A percentile compares a stretch with the other conserved stretches of the same genome.
Conservation (phyloP, 1,140 invertebrate species). For the Aricia agestis region DNA sequence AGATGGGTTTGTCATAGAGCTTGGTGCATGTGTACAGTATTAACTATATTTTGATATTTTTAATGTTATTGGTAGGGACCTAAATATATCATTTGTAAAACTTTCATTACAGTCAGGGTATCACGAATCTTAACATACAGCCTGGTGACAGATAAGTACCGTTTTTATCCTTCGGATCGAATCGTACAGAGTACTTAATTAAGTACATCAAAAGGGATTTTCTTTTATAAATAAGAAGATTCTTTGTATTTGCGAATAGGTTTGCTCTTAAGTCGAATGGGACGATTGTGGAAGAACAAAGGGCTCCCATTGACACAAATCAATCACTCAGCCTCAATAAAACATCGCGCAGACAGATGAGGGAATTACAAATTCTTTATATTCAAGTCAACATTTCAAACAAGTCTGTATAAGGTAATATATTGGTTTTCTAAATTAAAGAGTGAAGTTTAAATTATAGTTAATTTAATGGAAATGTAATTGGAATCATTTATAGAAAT, state of each 20-base stretch:
- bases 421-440: not conserved
- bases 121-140: no score
- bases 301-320: constrained; percentile 2
- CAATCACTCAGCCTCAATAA: constrained; percentile 2
- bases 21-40: not conserved
- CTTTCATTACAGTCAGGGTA: no score
- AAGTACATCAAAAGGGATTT: no score
- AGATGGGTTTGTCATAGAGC: not conserved
- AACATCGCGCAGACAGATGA: not conserved
- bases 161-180: no score
- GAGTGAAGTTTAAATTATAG: not conserved
- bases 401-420: not conserved
- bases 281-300: not conserved
- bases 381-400: not conserved
- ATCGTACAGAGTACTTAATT: no score
- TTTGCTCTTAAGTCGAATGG: not conserved
- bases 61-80: no score
- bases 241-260: no score
- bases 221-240: no score
- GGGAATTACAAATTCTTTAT: not conserved
- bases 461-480: not conserved
- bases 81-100: no score
- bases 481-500: not conserved
- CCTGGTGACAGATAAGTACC: no score
- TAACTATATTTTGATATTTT: no score